Base-by-base conservation (phyloP, 2,888 invertebrate genomes). In the Tupiocoris notatus region DNA sequence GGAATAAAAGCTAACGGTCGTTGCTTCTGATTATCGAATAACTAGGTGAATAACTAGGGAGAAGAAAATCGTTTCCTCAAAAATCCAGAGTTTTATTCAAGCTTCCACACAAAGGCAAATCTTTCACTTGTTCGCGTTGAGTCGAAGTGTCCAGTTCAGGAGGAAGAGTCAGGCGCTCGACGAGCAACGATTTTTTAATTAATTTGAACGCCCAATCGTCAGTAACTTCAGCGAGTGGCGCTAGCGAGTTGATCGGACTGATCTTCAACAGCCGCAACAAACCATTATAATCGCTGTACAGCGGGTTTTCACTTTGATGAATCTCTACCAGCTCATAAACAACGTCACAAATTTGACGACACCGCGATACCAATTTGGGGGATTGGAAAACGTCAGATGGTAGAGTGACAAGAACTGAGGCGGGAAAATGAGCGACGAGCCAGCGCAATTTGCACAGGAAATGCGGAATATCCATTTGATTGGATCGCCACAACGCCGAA, bases 101-200 rank as follows among this genome's bases (percentile, higher is more conserved):
- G 25, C 70, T 70, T 23, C 59, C 58, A 24, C 70, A 70, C 16
- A 20, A 59, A 16, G 70, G 70, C 3, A 7, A 22, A 17, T 70
- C 70, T 24, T 70, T 70, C 58, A 70, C 73, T 73, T 73, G 73
- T 73, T 74, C 74, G 1, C 74, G 63, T 25, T 74, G 74, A 21
- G 57, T 57, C 2, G 74, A 74, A 6, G 64, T 64, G 23, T 64
- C 64, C 23, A 74, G 24, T 64, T 74, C 74, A 17, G 74, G 74
- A 1, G 74, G 74, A 12, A 74, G 64, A 20, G 74, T 74, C 0
- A 74, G 24, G 3, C 74, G 63, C 23, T 74, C 74, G 18, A 74
- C 64, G 12, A 74, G 20, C 18, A 74, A 24, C 23, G 24, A 54
- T 57, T 74, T 74, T 17, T 74, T 74, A 12, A 74, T n/a, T 2